Conservation (phyloP, 2,888 invertebrate genomes). For the Hermaeophaga mercurialis region DNA sequence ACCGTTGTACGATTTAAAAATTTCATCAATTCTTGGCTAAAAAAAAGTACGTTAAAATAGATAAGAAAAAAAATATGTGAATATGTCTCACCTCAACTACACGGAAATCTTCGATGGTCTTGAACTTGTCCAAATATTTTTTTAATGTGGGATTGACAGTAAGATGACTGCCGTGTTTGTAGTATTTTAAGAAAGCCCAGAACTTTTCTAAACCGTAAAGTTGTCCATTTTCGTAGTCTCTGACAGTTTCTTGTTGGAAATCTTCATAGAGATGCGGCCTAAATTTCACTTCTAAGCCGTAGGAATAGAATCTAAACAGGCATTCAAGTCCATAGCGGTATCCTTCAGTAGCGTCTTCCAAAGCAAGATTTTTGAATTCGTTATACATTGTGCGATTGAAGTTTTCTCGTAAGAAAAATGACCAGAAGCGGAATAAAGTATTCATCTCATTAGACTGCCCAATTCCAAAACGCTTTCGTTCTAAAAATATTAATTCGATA, state of each 20-base stretch:
- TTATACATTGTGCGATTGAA: slow-evolving; percentile 98
- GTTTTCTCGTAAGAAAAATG: slow-evolving; percentile 97
- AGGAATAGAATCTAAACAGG: slow-evolving; percentile 95
- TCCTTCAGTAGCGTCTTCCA: slow-evolving; percentile 89
- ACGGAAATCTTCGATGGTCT: slow-evolving; percentile 88
- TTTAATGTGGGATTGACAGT: slow-evolving; percentile 75
- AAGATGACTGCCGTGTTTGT: slow-evolving; percentile 77
- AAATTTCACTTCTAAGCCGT: slow-evolving; percentile 96
- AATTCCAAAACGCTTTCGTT: slow-evolving; percentile 89
- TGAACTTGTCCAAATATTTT: slow-evolving; percentile 77
- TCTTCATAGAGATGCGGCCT: slow-evolving; percentile 93
- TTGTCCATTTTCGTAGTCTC: slow-evolving; percentile 91
- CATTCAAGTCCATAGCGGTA: slow-evolving; percentile 88
- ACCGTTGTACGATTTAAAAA: slow-evolving; percentile 58
- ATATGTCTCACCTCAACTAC: slow-evolving; percentile 71
- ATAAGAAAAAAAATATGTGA: slow-evolving; percentile 1
- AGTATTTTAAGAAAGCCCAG: slow-evolving; percentile 98
- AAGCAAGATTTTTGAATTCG: slow-evolving; percentile 90
- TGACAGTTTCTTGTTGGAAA: slow-evolving; percentile 91
- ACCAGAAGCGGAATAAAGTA: slow-evolving; percentile 99
- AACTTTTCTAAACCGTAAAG: slow-evolving; percentile 98
- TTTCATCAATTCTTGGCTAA: slow-evolving; percentile 67
- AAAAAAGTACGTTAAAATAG: slow-evolving; percentile 48
- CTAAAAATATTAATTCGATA: too few relatives aligned
- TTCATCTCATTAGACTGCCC: slow-evolving; percentile 99